Base-by-base conservation (phyloP, 2,888 invertebrate genomes). In the Tiliacea citrago region DNA sequence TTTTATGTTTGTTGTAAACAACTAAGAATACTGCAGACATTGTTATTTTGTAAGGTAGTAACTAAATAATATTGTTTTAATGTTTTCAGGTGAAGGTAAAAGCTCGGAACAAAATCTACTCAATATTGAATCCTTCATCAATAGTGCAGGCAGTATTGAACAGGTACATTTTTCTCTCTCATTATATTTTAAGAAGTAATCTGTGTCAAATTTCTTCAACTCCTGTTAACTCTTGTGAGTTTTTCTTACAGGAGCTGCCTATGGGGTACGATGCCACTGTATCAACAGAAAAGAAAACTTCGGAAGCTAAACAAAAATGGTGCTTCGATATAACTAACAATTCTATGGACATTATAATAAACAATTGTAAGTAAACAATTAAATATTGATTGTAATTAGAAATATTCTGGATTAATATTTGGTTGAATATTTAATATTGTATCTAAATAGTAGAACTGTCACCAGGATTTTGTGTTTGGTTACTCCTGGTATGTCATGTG, bases 121-220 rank as follows among this genome's bases (percentile, higher is more conserved):
- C 47, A 94, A 94, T 88, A 89, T 94, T 84, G 94, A 95, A 80
- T 92, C 94, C 57, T 93, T 95, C 86, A 89, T 94, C 83, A 92
- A 92, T 79, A 85, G 86, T 79, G 88, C 84, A 79, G 77, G 83
- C 53, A 75, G 72, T 60, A 63, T 68, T 53, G 87, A 81, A 77
- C 88, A 92, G 93, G 93, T 94, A 87, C 6, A 49, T 24, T 21
- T 24, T 45, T 55, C 10, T 39, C 10, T n/a, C 42, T 67, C 2
- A 24, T 61, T 75, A 1, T 21, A 35, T 45, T 60, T 12, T 16
- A n/a, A 75, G 73, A 81, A 51, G n/a, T 49, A n/a, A 53, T 57
- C 3, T 24, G 18, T n/a, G 13, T 8, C 7, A n/a, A 29, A 63
- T 16, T 55, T 42, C 3, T 18, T 35, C 10, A 60, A 16, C 9